Base-by-base conservation (phyloP, 2,797 vertebrate genomes). In the Sus cebifrons region DNA sequence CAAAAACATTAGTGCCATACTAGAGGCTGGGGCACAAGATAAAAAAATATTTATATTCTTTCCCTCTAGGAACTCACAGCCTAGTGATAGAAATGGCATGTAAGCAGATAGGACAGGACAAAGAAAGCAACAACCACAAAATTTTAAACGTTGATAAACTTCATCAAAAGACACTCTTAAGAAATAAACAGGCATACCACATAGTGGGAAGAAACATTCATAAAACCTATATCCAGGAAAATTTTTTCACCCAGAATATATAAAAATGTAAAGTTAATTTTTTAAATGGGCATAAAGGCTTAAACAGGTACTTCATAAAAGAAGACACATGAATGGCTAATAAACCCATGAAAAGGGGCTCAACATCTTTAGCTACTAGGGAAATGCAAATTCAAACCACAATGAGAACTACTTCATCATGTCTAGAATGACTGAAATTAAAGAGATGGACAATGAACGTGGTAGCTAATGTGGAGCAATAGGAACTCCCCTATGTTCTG, bases 21-120 rank as follows among this genome's bases (percentile, higher is more conserved):
- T 70, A 20, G 44, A 21, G 40, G 2, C 15, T 58, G 44, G 52
- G 68, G 16, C 8, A n/a, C 20, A 86, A 84, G 20, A 89, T 29
- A 17, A 90, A 87, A 90, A 87, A 87, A 79, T 60, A 73, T n/a
- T 74, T 29, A n/a, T 16, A 82, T 44, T 86, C 12, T 77, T 94
- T 87, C 8, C 56, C 10, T 91, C 44, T 77, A 68, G 62, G 62
- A 91, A 23, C 15, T 13, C 23, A 77, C 5, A 78, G 32, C 4
- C 62, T 56, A 58, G 36, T 71, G 40, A 68, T 49, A 11, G 21
- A 79, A 6, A 85, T 65, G 27, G 5, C 21, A n/a, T n/a, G 5
- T 62, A 70, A 86, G 11, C 5, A 67, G 73, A 78, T 49, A 56
- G 13, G 54, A 49, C 25, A 77, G 81, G 27, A 84, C 14, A 14